phyloP scores from a whole-genome alignment of 1,140 invertebrate genomes.

The Yoshiicerus persimilis region DNA sequence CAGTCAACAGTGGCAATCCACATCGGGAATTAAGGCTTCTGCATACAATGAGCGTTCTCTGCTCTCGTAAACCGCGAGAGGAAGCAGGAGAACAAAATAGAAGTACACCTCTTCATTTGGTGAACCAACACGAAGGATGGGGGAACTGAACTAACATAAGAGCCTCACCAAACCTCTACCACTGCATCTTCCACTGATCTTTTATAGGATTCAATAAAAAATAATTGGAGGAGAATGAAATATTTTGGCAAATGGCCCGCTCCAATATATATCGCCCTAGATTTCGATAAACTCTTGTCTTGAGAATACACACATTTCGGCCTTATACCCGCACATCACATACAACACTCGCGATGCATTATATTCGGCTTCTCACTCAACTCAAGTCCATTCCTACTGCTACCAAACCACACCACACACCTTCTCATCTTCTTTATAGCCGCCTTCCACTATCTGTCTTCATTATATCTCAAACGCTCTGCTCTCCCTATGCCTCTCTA shows the following conservation, averaged over 20 bases:
- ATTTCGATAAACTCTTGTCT: conserved; percentile 32
- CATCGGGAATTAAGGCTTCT: too few species aligned
- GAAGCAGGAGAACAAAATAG: neutral
- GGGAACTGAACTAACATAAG: neutral
- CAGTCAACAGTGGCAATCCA: too few species aligned
- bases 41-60: too few species aligned
- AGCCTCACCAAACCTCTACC: neutral
- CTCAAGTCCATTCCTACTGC: neutral
- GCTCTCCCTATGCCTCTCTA: too few species aligned
- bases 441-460: neutral
- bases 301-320: neutral
- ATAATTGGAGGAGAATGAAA: conserved; percentile 42
- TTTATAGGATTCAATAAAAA: conserved; percentile 42
- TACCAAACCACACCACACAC: neutral
- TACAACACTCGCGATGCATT: neutral
- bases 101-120: neutral
- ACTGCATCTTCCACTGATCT: conserved; percentile 29
- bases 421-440: neutral
- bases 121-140: neutral
- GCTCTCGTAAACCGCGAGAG: neutral
- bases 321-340: neutral
- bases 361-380: neutral
- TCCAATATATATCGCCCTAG: conserved; percentile 35
- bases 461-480: neutral
- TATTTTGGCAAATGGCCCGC: conserved; percentile 38